Evolutionary conservation across 35 echinoderm and acorn worm genomes (phyloP), one percentile per base, ranked within the genome.

Genomic region (Strongylocentrotus purpuratus): DNA sequence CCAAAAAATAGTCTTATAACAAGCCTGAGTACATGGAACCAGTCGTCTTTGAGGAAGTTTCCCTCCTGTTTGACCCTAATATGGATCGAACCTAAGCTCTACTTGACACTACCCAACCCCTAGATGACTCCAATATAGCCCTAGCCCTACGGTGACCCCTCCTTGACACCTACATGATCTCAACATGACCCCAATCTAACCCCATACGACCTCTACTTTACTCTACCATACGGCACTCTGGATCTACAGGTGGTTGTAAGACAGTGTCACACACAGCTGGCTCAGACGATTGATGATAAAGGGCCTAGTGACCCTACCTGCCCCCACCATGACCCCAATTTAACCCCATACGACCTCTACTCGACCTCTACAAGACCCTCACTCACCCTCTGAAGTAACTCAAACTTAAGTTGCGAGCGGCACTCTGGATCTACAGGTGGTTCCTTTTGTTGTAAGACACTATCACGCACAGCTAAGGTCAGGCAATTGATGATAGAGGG

Each of bases 391-490:
- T 99, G 94, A 11, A 99, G 88, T 20, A 96, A 86, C 92, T 97
- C 98, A 92, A 97, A 95, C 87, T 97, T 99, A 41, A 99, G 94
- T 61, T 99, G 95, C 41, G 95, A 95, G 14, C 98, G 94, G 31
- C 98, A 99, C 4, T 95, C 85, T 35, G 95, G 94, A 61, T 86
- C 88, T 6, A 99, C 94, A 2, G 46, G 94, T 33, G 95, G 96
- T 25, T 86, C 94, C 7, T 95, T 22, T 5, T 94, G 95, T 17
- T 32, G 45, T 25, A 97, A 88, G 20, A 94, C 97, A 86, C 59
- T 91, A 31, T 95, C 86, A 17, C 96, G 46, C 10, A 99, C 96
- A 46, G 46, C 25, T 33, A 10, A 61, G 86, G 96, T 99, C 15
- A 99, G 95, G 85, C 98, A 99, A 10, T 91, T 87, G 20, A 99